phyloP scores from a whole-genome alignment of 2,888 invertebrate genomes.

The Encarsia formosa region DNA sequence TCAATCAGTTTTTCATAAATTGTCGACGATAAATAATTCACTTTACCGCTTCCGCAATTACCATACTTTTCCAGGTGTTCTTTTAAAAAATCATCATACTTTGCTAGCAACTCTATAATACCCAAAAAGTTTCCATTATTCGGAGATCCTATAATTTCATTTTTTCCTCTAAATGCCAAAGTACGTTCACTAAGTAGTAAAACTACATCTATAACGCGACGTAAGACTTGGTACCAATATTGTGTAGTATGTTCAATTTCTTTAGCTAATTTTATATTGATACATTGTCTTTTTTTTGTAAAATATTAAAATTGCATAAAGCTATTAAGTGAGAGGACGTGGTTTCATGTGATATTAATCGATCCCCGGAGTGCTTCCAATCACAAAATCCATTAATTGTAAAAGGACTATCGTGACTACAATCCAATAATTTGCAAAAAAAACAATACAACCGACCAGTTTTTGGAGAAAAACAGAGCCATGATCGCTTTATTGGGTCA shows the following conservation, averaged over 20 bases:
- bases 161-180: conserved; percentile 32
- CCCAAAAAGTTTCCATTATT: conserved; percentile 38
- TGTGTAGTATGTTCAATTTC: conserved; percentile 18
- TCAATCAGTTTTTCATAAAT: not conserved
- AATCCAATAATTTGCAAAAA: conserved; percentile 8
- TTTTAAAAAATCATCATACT: conserved; percentile 14
- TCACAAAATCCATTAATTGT: conserved; percentile 12
- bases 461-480: conserved; percentile 8
- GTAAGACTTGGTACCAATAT: conserved; percentile 35
- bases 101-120: conserved; percentile 17
- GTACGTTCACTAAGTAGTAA: conserved; percentile 30
- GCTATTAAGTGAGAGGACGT: conserved; percentile 10
- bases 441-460: conserved; percentile 14
- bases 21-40: not conserved
- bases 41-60: conserved; percentile 11
- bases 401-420: not conserved
- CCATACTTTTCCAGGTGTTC: conserved; percentile 14
- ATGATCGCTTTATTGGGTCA: conserved; percentile 4
- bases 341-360: conserved; percentile 11
- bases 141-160: conserved; percentile 31
- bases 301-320: conserved; percentile 3
- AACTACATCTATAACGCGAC: conserved; percentile 30
- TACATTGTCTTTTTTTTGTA: not conserved
- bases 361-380: conserved; percentile 16
- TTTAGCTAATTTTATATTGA: not conserved